These are phyloP conservation scores for Sycophila texana DNA, from an alignment of 2,888 invertebrate genomes.

Conservation along the genomic window DNA sequence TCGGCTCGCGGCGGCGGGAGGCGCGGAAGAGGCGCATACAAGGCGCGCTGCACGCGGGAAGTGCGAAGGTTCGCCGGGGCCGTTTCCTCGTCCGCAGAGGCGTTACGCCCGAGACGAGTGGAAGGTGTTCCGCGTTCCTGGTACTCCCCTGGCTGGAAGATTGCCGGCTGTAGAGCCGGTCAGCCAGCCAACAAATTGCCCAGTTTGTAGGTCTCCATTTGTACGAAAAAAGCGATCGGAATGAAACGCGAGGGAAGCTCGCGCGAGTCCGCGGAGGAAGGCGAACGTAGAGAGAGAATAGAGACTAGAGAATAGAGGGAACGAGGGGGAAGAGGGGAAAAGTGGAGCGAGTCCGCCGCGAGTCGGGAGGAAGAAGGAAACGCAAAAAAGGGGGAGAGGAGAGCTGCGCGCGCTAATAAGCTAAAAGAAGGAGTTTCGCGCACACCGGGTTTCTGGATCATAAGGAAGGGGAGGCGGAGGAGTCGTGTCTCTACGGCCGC, in stretches of 20 bases:
- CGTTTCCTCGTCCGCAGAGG: conserved; percentile 53
- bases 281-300: neutral
- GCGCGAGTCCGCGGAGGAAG: neutral
- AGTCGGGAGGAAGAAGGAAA: conserved; percentile 6
- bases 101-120: conserved; percentile 54
- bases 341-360: conserved; percentile 20
- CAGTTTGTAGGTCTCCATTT: conserved; percentile 64
- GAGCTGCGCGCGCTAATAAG: conserved; percentile 13
- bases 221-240: conserved; percentile 54
- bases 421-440: conserved; percentile 40
- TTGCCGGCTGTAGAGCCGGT: conserved; percentile 46
- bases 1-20: neutral
- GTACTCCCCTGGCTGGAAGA: conserved; percentile 62
- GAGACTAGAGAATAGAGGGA: neutral
- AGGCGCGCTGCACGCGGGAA: conserved; percentile 9
- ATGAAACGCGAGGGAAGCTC: conserved; percentile 18
- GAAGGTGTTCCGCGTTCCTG: conserved; percentile 65
- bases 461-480: neutral
- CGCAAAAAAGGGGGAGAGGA: neutral
- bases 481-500: conserved; percentile 23
- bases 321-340: conserved; percentile 11
- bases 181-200: conserved; percentile 64
- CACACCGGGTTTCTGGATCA: conserved; percentile 53
- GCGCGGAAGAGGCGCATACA: conserved; percentile 2
- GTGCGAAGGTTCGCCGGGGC: conserved; percentile 50